phyloP scores from a whole-genome alignment of 1,140 invertebrate species.

The Mya arenaria region DNA sequence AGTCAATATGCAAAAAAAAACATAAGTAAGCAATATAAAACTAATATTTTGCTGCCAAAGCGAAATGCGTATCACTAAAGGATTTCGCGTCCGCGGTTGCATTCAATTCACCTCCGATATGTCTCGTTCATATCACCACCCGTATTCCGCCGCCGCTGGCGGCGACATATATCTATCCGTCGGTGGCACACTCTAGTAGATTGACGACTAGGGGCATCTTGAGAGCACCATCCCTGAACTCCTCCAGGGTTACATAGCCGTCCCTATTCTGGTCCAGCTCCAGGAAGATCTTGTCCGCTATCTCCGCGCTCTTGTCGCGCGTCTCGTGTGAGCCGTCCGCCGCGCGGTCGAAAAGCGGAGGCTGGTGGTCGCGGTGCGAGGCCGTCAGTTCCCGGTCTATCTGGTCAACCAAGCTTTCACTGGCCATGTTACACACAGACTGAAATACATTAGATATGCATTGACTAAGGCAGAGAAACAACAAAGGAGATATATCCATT shows the following conservation, averaged over 20 bases:
- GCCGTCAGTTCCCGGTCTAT: slow-evolving; percentile 20
- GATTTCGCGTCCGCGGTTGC: too few relatives aligned
- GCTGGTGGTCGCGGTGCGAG: background rate
- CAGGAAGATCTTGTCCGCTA: slow-evolving; percentile 41
- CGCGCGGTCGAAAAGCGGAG: background rate
- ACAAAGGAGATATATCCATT: background rate
- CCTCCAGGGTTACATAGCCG: slow-evolving; percentile 43
- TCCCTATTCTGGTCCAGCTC: slow-evolving; percentile 43
- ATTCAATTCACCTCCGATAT: too few relatives aligned
- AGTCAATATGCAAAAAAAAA: too few relatives aligned
- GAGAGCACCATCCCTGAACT: slow-evolving; percentile 42
- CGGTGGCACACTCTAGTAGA: slow-evolving; percentile 24
- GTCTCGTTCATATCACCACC: too few relatives aligned
- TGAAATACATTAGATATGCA: slow-evolving; percentile 29
- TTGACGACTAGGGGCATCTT: slow-evolving; percentile 40
- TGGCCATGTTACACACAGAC: slow-evolving; percentile 51
- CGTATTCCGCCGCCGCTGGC: too few relatives aligned
- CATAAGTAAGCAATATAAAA: too few relatives aligned
- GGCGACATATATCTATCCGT: too few relatives aligned
- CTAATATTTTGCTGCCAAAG: too few relatives aligned
- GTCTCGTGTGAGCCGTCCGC: background rate
- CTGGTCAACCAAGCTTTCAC: slow-evolving; percentile 41
- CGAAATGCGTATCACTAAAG: too few relatives aligned
- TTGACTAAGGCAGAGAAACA: background rate
- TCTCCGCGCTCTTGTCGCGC: slow-evolving; percentile 31